Conservation (phyloP, 2,888 invertebrate species). For the Sinotaia quadrata region DNA sequence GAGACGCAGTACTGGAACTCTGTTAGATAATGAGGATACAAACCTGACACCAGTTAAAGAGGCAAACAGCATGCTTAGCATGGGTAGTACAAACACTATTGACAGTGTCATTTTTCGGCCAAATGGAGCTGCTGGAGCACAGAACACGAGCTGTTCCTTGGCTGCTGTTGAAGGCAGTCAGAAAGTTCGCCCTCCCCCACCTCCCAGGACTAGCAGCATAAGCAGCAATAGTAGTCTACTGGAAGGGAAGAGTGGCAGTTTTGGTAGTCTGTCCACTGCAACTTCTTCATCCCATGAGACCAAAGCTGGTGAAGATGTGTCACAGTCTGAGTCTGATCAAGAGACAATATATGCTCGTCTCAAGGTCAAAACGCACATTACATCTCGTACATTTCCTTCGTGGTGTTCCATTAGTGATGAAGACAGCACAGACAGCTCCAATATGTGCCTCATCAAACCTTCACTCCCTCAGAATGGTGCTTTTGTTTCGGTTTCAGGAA, state of each 20-base stretch:
- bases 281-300: neutral
- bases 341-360: slow-evolving; percentile 62
- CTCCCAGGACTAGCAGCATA: slow-evolving; percentile 28
- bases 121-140: neutral
- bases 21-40: slow-evolving; percentile 50
- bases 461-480: neutral
- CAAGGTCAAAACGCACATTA: slow-evolving; percentile 60
- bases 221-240: slow-evolving; percentile 14
- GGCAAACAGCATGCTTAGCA: slow-evolving; percentile 53
- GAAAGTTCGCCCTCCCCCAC: slow-evolving; percentile 30
- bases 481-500: neutral
- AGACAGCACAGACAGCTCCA: slow-evolving; percentile 31
- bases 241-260: slow-evolving; percentile 19
- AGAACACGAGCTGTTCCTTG: neutral
- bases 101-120: slow-evolving; percentile 58
- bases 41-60: slow-evolving; percentile 50
- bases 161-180: neutral
- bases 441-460: neutral
- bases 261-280: slow-evolving; percentile 29
- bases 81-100: slow-evolving; percentile 43
- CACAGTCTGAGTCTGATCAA: slow-evolving; percentile 63
- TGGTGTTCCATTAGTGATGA: slow-evolving; percentile 55
- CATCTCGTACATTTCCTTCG: slow-evolving; percentile 59
- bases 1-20: slow-evolving; percentile 54
- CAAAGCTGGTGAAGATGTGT: slow-evolving; percentile 36